A percentile compares a stretch with the other conserved stretches of the same genome.
phyloP scores from a whole-genome alignment of 1,140 invertebrate species.

The Drosophila bipectinata region DNA sequence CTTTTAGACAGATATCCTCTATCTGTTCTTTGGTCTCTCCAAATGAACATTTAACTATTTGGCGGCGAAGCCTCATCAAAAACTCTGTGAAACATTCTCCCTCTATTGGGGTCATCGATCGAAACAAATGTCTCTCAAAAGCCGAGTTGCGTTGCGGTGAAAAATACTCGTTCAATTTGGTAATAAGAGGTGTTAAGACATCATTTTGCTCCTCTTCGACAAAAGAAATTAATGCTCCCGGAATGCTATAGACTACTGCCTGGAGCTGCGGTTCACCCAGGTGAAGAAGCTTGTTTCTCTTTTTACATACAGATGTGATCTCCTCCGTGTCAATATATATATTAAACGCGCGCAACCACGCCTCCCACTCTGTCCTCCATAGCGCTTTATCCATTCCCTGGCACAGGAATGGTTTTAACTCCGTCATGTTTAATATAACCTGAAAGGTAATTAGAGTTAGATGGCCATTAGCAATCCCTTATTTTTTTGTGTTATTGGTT shows the following conservation, averaged over 20 bases:
- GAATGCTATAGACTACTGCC: conserved; percentile 4
- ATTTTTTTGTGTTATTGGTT: not conserved
- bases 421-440: not conserved
- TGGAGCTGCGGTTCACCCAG: conserved; percentile 1
- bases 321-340: too few relatives aligned
- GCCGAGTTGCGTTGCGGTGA: too few relatives aligned
- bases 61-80: conserved; percentile 7
- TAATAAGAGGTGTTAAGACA: too few relatives aligned
- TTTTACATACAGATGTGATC: not conserved
- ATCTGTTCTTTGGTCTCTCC: conserved; percentile 10
- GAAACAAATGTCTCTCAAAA: not conserved
- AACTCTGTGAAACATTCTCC: conserved; percentile 17
- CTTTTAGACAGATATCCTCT: conserved; percentile 8
- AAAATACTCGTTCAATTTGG: too few relatives aligned
- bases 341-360: too few relatives aligned
- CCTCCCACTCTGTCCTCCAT: too few relatives aligned
- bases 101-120: not conserved
- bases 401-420: not conserved
- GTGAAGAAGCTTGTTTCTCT: conserved; percentile 3
- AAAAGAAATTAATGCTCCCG: conserved; percentile 9
- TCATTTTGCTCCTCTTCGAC: conserved; percentile 2
- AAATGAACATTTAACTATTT: conserved; percentile 12
- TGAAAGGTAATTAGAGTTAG: not conserved
- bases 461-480: not conserved
- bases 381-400: conserved; percentile 1